Base-by-base conservation (phyloP, 2,113 vertebrate genomes). In the Oryzias javanicus region DNA sequence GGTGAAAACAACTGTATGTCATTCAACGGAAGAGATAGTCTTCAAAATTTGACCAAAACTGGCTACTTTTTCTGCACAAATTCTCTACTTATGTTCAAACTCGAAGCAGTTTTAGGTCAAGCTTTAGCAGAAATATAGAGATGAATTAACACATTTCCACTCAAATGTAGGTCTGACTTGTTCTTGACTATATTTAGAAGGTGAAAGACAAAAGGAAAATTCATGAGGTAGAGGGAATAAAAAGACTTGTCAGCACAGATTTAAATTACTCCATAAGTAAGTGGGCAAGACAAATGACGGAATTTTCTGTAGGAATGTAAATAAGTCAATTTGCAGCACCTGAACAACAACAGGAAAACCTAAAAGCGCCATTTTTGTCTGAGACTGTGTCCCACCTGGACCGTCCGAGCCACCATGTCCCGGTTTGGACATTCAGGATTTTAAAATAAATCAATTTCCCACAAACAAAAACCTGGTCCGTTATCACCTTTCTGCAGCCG, bases 401-500 rank as follows among this genome's bases (percentile, higher is more conserved):
- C 56, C 20, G 22, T 51, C 48, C 5, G 10, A 35, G 62, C 46
- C 20, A 22, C 59, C 52, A 67, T 19, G 35, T 24, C 42, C 62
- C 20, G 19, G n/a, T 42, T 8, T 56, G 46, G 42, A 74, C 57
- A 18, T 51, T 35, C 47, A 42, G 44, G 72, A 64, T 71, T 79
- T 75, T 60, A 42, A 71, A 83, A 63, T 79, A 80, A 86, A 89
- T 89, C 74, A 83, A 64, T 86, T 78, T 64, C 67, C 65, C 44
- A 24, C 67, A 80, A 82, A 84, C 78, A 86, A 86, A 86, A 76
- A 68, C 64, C 19, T 41, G 19, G 42, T 50, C 60, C 35, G 84
- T 88, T 86, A 90, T 90, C 82, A 81, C 60, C 51, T 76, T 76
- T 12, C 72, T 59, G 68, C 85, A 82, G 81, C 57, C 46, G 69